These are phyloP conservation scores for Eulemur rufifrons DNA, from an alignment of 2,113 vertebrate species.

Conservation along the genomic window DNA sequence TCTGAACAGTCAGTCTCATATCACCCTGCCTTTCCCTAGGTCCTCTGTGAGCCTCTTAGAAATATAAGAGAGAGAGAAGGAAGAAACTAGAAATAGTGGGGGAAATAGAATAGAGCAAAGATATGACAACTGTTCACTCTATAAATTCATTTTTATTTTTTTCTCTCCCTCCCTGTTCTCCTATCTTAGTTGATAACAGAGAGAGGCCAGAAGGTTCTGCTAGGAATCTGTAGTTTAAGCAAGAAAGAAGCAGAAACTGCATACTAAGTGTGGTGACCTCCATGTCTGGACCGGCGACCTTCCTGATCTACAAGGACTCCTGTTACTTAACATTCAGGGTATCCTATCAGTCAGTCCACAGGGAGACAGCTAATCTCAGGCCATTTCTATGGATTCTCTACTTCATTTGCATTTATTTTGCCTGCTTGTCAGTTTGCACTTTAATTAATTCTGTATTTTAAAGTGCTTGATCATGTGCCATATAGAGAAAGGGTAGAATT, in stretches of 20 bases:
- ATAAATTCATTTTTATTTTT: background rate
- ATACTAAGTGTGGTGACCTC: background rate
- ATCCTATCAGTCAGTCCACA: background rate
- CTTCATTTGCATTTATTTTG: constrained; percentile 28
- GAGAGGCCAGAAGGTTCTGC: background rate
- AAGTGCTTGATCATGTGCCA: constrained; percentile 8
- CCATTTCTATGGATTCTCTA: constrained; percentile 15
- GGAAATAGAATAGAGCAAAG: background rate
- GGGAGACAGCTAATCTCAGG: background rate
- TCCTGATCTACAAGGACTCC: background rate
- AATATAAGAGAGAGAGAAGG: background rate
- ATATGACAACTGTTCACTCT: background rate
- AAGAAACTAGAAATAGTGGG: background rate
- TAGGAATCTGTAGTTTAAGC: background rate
- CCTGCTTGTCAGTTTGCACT: constrained; percentile 21
- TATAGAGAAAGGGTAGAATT: constrained; percentile 21
- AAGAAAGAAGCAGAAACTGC: background rate
- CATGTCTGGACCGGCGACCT: background rate
- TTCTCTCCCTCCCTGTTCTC: background rate
- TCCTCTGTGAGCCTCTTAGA: background rate
- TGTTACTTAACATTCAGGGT: background rate
- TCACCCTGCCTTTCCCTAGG: background rate
- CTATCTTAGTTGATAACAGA: background rate
- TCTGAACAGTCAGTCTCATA: rapidly evolving
- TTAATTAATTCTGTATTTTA: constrained; percentile 65